Base-by-base conservation (phyloP, 2,888 invertebrate genomes). In the Tetrapedia diversipes region DNA sequence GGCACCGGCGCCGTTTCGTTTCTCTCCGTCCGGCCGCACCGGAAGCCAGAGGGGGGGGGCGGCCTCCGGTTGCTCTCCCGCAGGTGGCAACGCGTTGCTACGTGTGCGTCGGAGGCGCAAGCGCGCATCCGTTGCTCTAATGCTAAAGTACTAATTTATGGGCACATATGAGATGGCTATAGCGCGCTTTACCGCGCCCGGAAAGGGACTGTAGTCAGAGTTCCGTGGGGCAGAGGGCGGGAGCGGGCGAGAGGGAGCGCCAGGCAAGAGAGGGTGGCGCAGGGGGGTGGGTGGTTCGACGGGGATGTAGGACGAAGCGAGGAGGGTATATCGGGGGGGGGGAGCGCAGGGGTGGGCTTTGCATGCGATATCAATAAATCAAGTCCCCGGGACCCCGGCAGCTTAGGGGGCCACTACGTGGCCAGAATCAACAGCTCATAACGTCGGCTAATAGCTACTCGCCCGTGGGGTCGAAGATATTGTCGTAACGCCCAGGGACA, bases 331-430 rank as follows among this genome's bases (percentile, higher is more conserved):
- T 83, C 81, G 85, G 86, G 81, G 87, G 86, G 86, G 85, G 86
- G 81, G 87, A 86, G 86, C 82, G 81, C 86, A 88, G 87, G 84
- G 88, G 89, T 89, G 89, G 91, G 91, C 91, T 91, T 91, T 91
- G 91, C 91, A 91, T 91, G 91, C 91, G 91, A 91, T 91, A 91
- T 91, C 91, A 91, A 91, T 91, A 91, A 91, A 91, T 91, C 91
- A 91, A 91, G 91, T 90, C 86, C 86, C 90, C 87, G 86, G 87
- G 88, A 86, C 88, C 89, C 85, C 79, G 83, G 87, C 88, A 90
- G 91, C 91, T 91, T 91, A 91, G 90, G 90, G 89, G 88, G 86
- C 88, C 86, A 89, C 90, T 91, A 91, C 91, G 90, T 91, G 91
- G 91, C 90, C 90, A 91, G 91, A 91, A 91, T 91, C 91, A 91